Base-by-base conservation (phyloP, 2,888 invertebrate species). In the Cantharis rufa region DNA sequence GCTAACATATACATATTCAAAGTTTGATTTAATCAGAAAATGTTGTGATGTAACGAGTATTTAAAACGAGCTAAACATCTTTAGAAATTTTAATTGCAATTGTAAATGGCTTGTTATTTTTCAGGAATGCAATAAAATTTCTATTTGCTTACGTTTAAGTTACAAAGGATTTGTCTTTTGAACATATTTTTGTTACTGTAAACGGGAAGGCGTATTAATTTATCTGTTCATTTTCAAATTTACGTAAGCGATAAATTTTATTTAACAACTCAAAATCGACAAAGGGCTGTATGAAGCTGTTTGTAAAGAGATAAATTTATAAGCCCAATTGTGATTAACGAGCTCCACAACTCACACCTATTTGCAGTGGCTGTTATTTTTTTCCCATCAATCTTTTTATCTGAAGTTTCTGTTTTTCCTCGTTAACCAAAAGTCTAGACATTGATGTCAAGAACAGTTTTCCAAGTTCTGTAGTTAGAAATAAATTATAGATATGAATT, bases 371-470 rank as follows among this genome's bases (percentile, higher is more conserved):
- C 73, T 61, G 72, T 74, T 73, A 80, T 80, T 77, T 78, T 73
- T 80, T 78, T 70, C 74, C 70, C 78, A 75, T 80, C 77, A 75
- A 77, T 80, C 80, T 80, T 78, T 78, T 78, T 78, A 78, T 78
- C 77, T 62, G 74, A 62, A 74, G 72, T 68, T 77, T 78, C 70
- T 48, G 48, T 48, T 77, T 78, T 75, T 75, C 48, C 75, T 77
- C 77, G 80, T 76, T 79, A 75, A 66, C 72, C 62, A 77, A 32
- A 75, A 71, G 48, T 74, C 71, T 48, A 48, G 48, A 48, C 48
- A 48, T 48, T 48, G 48, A 48, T 48, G 48, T 48, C 48, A 48
- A n/a, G 48, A 48, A 48, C 48, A 48, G 48, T 48, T 48, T 48
- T 48, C 48, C 48, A 48, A 48, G 48, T 48, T 48, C 13, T 48